Base-by-base conservation (phyloP, 2,888 invertebrate genomes). In the Linnaemya tessellans region DNA sequence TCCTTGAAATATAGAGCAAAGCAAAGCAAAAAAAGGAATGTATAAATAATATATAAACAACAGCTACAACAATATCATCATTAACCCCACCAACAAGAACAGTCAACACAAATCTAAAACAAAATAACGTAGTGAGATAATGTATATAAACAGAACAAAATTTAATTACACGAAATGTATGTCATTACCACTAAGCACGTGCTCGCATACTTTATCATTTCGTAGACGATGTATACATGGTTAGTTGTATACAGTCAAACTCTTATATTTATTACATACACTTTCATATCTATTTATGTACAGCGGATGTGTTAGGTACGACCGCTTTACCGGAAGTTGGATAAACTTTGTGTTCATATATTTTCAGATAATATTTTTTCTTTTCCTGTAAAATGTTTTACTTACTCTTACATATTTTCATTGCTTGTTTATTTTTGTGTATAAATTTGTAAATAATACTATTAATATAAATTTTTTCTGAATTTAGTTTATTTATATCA, bases 141-240 rank as follows among this genome's bases (percentile, higher is more conserved):
- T 68, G 64, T 75, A 81, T 74, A 81, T 78, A 85, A 79, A 85
- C 71, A 85, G 78, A 68, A 73, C 41, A 80, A 80, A 84, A 79
- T 70, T 85, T 85, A 85, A 85, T 82, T 82, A 82, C 82, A 82
- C 84, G 81, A 85, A 85, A 85, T 82, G 82, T 85, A 65, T 85
- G 84, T 85, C 84, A 85, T 85, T 85, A 85, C 79, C 84, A 82
- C 82, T 84, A 87, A 85, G 84, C 84, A 85, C 84, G 84, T 85
- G 84, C 68, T 81, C 46, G 75, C 60, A 62, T 62, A 30, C 20
- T 18, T 18, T 20, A 25, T 18, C 18, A 41, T 43, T 62, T 30
- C 49, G 79, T 56, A 79, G 56, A 70, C 30, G 25, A 25, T 20
- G n/a, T 41, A 9, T 67, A n/a, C 30, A 8, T 22, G 9, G 49